Conservation (phyloP, 2,113 vertebrate species). For the Odocoileus hemionus region DNA sequence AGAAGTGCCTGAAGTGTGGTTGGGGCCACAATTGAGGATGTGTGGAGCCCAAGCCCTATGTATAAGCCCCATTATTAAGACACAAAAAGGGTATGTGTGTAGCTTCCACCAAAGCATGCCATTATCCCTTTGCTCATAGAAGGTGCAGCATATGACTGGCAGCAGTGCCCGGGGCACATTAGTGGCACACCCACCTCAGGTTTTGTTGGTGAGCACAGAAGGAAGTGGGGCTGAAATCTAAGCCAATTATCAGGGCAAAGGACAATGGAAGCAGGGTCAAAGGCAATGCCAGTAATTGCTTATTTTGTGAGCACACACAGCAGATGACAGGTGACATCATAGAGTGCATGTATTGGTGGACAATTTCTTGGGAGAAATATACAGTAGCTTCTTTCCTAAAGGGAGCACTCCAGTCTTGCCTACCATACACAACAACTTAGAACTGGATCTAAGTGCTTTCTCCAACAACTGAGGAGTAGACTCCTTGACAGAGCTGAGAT, state of each 20-base stretch:
- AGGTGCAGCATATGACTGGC: not conserved
- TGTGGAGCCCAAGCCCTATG: not conserved
- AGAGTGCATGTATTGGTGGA: not conserved
- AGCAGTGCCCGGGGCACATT: not conserved
- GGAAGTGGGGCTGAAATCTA: not conserved
- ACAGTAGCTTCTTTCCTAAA: not conserved
- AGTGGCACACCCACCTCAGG: not conserved
- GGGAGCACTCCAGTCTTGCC: not conserved
- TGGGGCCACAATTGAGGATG: not conserved
- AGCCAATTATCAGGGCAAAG: not conserved
- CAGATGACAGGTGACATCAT: not conserved
- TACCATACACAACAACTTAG: not conserved
- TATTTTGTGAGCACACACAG: not conserved
- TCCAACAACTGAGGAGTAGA: not conserved
- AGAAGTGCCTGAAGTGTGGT: not conserved
- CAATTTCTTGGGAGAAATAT: not conserved
- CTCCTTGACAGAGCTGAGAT: not conserved
- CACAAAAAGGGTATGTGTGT: no score
- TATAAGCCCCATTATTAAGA: not conserved
- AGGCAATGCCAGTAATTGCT: not conserved
- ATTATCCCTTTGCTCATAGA: not conserved
- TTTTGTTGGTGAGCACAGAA: not conserved
- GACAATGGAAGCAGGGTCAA: not conserved
- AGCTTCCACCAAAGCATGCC: not conserved
- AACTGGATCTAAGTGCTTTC: not conserved